Conservation (phyloP, 1,140 invertebrate species). For the Maniola jurtina region DNA sequence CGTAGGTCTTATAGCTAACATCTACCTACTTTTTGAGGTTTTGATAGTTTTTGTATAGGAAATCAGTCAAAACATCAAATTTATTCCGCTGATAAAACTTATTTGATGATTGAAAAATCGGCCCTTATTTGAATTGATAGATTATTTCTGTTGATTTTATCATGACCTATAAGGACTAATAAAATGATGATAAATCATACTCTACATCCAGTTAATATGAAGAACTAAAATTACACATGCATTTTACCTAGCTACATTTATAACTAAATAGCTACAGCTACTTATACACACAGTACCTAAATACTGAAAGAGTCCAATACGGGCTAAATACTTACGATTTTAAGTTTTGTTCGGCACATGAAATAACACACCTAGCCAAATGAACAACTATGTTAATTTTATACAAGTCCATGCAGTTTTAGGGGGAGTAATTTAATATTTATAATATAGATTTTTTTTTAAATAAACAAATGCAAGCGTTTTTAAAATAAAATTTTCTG, state of each 20-base stretch:
- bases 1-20: too few species aligned
- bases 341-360: constrained; percentile 74
- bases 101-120: too few species aligned
- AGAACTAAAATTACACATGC: not conserved
- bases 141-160: too few species aligned
- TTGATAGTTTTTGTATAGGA: too few species aligned
- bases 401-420: constrained; percentile 52
- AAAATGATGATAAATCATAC: constrained; percentile 5
- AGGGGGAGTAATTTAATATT: constrained; percentile 21
- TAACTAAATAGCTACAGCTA: constrained; percentile 12
- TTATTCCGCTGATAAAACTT: too few species aligned
- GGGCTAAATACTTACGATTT: constrained; percentile 63
- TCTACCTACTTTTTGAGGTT: too few species aligned
- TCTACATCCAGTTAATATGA: not conserved
- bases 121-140: too few species aligned
- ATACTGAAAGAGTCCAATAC: not conserved
- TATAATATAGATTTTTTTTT: constrained; percentile 25
- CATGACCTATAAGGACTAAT: not conserved
- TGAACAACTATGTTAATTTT: constrained; percentile 67
- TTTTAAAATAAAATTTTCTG: not conserved
- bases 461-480: constrained; percentile 44
- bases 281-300: constrained; percentile 3
- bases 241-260: not conserved
- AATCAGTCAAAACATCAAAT: too few species aligned
- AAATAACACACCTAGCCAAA: constrained; percentile 73